Evolutionary conservation across 1,140 invertebrate species (phyloP).

Genomic region (Cyclina sinensis): DNA sequence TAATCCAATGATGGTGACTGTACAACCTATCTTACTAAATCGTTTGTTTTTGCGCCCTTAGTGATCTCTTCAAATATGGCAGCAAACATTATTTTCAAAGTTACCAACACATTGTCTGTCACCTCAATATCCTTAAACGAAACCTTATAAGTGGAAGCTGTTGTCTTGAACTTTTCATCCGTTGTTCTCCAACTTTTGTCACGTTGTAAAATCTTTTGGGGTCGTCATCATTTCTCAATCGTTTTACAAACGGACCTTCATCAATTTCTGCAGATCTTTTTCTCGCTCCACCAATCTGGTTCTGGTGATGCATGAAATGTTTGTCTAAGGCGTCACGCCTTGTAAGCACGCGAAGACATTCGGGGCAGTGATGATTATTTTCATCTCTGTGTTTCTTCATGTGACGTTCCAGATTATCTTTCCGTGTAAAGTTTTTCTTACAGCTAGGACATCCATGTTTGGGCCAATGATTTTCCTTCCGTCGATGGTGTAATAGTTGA

Average conservation of each 20-base stretch:
- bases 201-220: neutral
- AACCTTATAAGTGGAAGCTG: constrained; percentile 14
- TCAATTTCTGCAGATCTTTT: neutral
- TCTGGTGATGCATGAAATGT: constrained; percentile 37
- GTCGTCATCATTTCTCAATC: neutral
- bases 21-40: constrained; percentile 7
- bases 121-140: neutral
- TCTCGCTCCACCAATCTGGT: neutral
- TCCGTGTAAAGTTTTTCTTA: neutral
- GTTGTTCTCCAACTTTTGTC: neutral
- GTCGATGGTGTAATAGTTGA: constrained; percentile 31
- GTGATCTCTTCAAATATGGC: constrained; percentile 10
- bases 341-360: constrained; percentile 22
- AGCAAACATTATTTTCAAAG: neutral
- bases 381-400: constrained; percentile 18
- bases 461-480: constrained; percentile 33
- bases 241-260: neutral
- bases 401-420: constrained; percentile 23
- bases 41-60: neutral
- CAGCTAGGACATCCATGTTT: neutral
- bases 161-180: constrained; percentile 29
- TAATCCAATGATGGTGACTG: neutral
- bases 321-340: neutral
- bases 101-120: neutral
- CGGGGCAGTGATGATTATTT: constrained; percentile 35